phyloP scores from a whole-genome alignment of 2,113 vertebrate genomes.

The Asarcornis scutulata region DNA sequence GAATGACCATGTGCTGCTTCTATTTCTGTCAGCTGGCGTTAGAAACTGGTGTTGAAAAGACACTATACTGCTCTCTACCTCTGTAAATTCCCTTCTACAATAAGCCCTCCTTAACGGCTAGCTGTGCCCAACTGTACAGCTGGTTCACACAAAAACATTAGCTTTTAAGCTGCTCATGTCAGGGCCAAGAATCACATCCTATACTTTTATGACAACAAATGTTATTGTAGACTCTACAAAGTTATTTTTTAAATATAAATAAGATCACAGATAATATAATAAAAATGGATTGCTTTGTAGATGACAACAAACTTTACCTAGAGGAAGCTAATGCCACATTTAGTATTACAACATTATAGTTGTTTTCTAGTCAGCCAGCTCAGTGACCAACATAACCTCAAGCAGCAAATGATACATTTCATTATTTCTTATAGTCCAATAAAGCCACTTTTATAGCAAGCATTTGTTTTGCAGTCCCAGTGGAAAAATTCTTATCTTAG shows the following conservation, averaged over 20 bases:
- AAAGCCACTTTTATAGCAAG: neutral
- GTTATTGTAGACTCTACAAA: neutral
- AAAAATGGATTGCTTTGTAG: neutral
- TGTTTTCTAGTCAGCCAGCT: neutral
- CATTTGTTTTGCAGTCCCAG: neutral
- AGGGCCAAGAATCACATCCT: neutral
- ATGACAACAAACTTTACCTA: neutral
- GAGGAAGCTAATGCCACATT: neutral
- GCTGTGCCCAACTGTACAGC: conserved; percentile 3
- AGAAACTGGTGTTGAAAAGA: conserved; percentile 22
- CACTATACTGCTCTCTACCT: neutral
- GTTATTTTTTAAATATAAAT: neutral
- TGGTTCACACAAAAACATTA: neutral
- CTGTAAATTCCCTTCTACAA: conserved; percentile 3
- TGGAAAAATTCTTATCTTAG: neutral
- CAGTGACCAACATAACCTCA: neutral
- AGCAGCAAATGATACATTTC: neutral
- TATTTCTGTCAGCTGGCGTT: conserved; percentile 20
- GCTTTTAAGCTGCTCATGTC: neutral
- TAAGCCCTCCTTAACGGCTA: conserved; percentile 2
- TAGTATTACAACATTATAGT: neutral
- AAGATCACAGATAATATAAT: neutral
- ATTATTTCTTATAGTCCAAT: neutral
- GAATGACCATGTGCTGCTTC: neutral
- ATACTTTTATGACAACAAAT: neutral